Evolutionary conservation across 2,797 vertebrate genomes (phyloP), one percentile per base, ranked within the genome.

Genomic region (Lateolabrax maculatus): DNA sequence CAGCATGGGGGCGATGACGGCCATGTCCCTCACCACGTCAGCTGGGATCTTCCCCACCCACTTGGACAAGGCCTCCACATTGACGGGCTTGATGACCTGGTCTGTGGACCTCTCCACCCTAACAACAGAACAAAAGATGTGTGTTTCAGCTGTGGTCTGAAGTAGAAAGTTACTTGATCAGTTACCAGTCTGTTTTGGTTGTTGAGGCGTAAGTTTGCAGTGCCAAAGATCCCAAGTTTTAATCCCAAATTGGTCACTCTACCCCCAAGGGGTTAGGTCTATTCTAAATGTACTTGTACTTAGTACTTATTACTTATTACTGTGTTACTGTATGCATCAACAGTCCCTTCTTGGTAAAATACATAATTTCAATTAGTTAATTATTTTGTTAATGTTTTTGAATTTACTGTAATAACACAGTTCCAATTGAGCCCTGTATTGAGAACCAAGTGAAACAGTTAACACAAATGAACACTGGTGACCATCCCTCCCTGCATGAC

Each of bases 61-160:
- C 89, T 99, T 99, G 21, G 98, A 98, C 75, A 99, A 94, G 0
- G 98, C 98, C 82, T 97, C 98, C 88, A 99, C 94, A 0, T 99
- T 99, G 81, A 99, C 97, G 0, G 98, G 98, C 79, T 99, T 99
- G 93, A 99, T 97, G 70, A 99, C 98, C 87, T 99, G 98, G 88
- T 99, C 98, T 55, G 98, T 99, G 49, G 98, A 99, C 83, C 98
- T 91, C 93, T 99, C 98, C 86, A 99, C 98, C 90, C 98, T 99
- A 86, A 60, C 74, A 78, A 73, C 4, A 77, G 15, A 63, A 70
- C 6, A 48, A 61, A 18, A 55, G 43, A 44, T 2, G 27, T 0
- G 10, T 9, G 19, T 60, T 69, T 77, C 25, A 78, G 27, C 9
- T 62, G 13, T 19, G n/a, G 39, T 16, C 10, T 58, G 1, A 31